Evolutionary conservation across 2,113 vertebrate species (phyloP).

Genomic region (Gobio gobio): DNA sequence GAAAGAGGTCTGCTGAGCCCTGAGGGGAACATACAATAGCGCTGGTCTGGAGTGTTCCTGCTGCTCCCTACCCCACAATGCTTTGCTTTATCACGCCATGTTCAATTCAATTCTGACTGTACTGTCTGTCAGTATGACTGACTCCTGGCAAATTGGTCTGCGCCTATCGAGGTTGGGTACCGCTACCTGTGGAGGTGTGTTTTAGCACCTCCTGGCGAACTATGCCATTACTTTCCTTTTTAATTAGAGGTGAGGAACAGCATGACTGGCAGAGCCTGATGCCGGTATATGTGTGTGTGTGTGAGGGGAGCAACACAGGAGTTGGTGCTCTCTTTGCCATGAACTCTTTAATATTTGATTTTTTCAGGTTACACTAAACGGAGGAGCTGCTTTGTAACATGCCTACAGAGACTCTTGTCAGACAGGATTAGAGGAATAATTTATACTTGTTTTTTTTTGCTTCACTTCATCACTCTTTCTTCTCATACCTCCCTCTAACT

Average conservation of each 20-base stretch:
- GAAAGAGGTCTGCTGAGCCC: slow-evolving; percentile 23
- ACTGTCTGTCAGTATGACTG: slow-evolving; percentile 55
- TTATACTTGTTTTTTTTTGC: slow-evolving; percentile 56
- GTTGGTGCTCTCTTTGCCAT: slow-evolving; percentile 61
- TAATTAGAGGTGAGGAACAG: slow-evolving; percentile 34
- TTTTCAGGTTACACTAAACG: slow-evolving; percentile 57
- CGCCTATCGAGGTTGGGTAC: background rate
- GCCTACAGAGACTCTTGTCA: slow-evolving; percentile 60
- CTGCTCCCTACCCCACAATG: slow-evolving; percentile 19
- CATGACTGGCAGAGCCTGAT: background rate
- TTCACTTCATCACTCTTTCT: slow-evolving; percentile 14
- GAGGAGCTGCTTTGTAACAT: slow-evolving; percentile 56
- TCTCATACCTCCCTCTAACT: background rate
- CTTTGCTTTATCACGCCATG: slow-evolving; percentile 26
- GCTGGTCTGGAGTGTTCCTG: slow-evolving; percentile 2
- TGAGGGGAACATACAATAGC: slow-evolving; percentile 8
- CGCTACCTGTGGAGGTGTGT: background rate
- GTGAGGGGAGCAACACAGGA: slow-evolving; percentile 48
- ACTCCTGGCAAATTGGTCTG: slow-evolving; percentile 65
- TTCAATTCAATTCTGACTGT: slow-evolving; percentile 12
- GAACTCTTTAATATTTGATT: slow-evolving; percentile 73
- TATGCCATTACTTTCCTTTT: slow-evolving; percentile 64
- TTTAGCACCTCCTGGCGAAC: slow-evolving; percentile 61
- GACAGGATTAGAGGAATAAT: slow-evolving; percentile 70
- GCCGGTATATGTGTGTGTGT: background rate